A percentile compares a stretch with the other conserved stretches of the same genome.
These are phyloP conservation scores for Caenorhabditis becei DNA, from an alignment of 2,888 invertebrate genomes.

Conservation along the genomic window DNA sequence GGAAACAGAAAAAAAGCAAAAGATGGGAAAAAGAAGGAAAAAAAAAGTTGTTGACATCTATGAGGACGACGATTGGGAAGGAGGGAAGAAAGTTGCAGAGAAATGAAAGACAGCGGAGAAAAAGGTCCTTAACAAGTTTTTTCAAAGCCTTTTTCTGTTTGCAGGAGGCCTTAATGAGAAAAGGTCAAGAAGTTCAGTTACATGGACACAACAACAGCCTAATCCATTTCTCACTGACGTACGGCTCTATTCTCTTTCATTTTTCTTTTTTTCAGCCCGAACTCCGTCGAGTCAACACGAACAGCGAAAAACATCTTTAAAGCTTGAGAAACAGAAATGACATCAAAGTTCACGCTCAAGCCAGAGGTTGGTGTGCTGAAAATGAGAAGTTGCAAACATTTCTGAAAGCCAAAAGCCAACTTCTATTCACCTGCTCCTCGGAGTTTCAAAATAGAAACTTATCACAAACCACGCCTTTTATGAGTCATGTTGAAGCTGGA, in stretches of 20 bases:
- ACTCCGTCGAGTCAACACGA: background rate
- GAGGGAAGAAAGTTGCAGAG: background rate
- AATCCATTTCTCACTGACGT: background rate
- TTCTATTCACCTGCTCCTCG: no score
- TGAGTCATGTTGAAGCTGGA: no score
- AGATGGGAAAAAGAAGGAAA: conserved; percentile 29
- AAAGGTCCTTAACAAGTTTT: conserved; percentile 2
- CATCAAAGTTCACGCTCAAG: background rate
- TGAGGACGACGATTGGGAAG: background rate
- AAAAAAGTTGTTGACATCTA: background rate
- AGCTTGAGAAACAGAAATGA: background rate
- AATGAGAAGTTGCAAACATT: no score
- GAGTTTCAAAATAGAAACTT: no score
- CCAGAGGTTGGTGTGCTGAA: no score
- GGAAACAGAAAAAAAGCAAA: conserved; percentile 8
- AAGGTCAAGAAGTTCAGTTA: background rate
- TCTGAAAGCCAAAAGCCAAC: no score
- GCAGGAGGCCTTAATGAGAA: background rate
- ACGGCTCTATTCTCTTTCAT: background rate
- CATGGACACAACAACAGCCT: background rate
- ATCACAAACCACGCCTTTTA: no score
- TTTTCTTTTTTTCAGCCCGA: background rate
- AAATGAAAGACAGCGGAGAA: background rate
- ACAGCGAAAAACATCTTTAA: background rate
- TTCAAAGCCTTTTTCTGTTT: background rate